Percentiles rank a stretch among this genome's conserved stretches.
phyloP scores from a whole-genome alignment of 2,888 invertebrate genomes.

The Resseliella maxima region DNA sequence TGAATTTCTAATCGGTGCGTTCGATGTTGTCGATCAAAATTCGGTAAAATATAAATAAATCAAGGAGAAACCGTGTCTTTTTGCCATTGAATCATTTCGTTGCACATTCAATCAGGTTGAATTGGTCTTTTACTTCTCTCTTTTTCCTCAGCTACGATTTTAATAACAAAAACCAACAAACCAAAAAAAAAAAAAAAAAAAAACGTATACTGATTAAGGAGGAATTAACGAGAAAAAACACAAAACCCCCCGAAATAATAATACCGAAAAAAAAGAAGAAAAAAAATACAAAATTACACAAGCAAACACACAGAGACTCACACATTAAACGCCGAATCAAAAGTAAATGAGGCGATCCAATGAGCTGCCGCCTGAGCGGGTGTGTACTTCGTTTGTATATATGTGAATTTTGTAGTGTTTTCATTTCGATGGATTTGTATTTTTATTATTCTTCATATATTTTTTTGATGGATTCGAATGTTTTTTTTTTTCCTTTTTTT shows the following conservation, averaged over 20 bases:
- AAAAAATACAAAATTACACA: too few species aligned
- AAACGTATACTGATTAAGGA: constrained; percentile 2
- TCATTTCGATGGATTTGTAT: constrained; percentile 46
- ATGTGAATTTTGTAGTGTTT: constrained; percentile 32
- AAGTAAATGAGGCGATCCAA: constrained; percentile 9
- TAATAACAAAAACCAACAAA: too few species aligned
- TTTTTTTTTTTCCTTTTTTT: constrained; percentile 39
- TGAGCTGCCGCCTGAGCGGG: constrained; percentile 6
- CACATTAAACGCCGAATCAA: background rate
- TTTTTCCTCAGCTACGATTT: background rate
- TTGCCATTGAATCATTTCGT: background rate
- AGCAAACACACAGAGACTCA: background rate
- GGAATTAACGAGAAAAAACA: constrained; percentile 41
- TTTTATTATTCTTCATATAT: background rate
- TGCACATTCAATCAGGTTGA: constrained; percentile 47
- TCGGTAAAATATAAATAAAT: constrained; percentile 18
- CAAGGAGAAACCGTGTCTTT: background rate
- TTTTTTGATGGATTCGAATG: constrained; percentile 13
- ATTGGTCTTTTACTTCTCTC: background rate
- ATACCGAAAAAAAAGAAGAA: background rate
- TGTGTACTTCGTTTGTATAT: background rate
- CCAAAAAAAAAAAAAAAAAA: background rate
- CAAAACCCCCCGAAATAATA: background rate
- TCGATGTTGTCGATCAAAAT: background rate
- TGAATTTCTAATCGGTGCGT: background rate